Percentiles rank a stretch among this genome's conserved stretches.
Evolutionary conservation across 2,113 vertebrate species (phyloP).

Genomic region (Anarhynchus alexandrinus): DNA sequence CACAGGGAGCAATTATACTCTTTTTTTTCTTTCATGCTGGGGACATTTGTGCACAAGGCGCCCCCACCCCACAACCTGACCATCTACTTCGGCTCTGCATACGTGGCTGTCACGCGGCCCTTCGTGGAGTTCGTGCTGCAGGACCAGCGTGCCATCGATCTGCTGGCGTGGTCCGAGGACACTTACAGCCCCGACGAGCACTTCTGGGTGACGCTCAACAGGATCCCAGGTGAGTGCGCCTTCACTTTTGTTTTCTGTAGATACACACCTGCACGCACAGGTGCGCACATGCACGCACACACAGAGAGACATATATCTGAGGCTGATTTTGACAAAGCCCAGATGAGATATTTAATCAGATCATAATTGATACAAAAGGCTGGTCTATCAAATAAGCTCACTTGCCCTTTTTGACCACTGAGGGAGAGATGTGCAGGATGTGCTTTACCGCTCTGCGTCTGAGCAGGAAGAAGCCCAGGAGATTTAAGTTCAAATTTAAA

Average conservation of each 20-base stretch:
- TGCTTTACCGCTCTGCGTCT: rapidly evolving
- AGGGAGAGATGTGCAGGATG: not conserved
- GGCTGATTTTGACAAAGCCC: not conserved
- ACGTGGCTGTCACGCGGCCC: slow-evolving; percentile 3
- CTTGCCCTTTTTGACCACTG: not conserved
- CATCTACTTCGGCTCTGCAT: slow-evolving; percentile 62
- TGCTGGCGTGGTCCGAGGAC: slow-evolving; percentile 64
- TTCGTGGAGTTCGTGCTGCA: slow-evolving; percentile 38
- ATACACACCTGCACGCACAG: too few species aligned
- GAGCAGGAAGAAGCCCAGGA: not conserved
- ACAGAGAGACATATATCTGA: not conserved
- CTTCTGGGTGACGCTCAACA: slow-evolving; percentile 71
- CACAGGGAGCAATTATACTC: slow-evolving; percentile 44
- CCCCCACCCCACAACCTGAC: slow-evolving; percentile 44
- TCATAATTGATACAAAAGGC: not conserved
- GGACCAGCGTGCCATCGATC: slow-evolving; percentile 14
- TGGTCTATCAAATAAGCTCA: not conserved
- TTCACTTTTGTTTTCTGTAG: not conserved
- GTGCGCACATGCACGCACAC: rapidly evolving
- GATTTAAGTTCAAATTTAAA: not conserved
- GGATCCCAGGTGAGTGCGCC: slow-evolving; percentile 61
- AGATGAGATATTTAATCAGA: not conserved
- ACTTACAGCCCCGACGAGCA: slow-evolving; percentile 73
- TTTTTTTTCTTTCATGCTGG: slow-evolving; percentile 44
- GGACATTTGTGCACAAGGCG: not conserved